These are phyloP conservation scores for Porites lobata DNA, from an alignment of 92 coral and sea anemone genomes.

Conservation along the genomic window DNA sequence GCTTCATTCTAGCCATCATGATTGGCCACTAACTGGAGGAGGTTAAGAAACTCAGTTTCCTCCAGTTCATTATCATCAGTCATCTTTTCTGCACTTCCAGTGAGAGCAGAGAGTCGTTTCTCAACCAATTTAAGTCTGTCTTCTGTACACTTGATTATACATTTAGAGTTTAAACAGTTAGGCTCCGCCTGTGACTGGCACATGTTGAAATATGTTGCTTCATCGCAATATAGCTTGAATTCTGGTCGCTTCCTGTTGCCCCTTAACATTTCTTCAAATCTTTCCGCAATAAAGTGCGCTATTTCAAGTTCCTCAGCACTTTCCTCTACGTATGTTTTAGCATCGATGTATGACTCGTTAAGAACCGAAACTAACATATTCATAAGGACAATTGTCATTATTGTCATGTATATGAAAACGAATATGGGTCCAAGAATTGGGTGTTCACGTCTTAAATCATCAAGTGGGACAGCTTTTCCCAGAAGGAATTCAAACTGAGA, in stretches of 20 bases:
- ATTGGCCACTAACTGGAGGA: too few relatives aligned
- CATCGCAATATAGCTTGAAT: background rate
- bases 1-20: too few relatives aligned
- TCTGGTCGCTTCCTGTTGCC: background rate
- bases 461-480: constrained; percentile 62
- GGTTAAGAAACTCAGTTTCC: too few relatives aligned
- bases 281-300: constrained; percentile 41
- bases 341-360: constrained; percentile 42
- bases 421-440: constrained; percentile 23
- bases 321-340: constrained; percentile 23
- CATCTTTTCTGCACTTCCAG: too few relatives aligned
- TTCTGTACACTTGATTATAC: too few relatives aligned
- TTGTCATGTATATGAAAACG: constrained; percentile 17
- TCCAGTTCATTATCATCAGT: too few relatives aligned
- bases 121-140: too few relatives aligned
- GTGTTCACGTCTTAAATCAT: constrained; percentile 29
- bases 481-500: constrained; percentile 59
- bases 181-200: background rate
- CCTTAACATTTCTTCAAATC: background rate
- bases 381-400: constrained; percentile 30
- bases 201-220: too few relatives aligned
- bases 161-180: background rate
- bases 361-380: constrained; percentile 51
- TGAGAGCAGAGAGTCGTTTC: too few relatives aligned
- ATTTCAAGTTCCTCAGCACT: constrained; percentile 35